A percentile compares a stretch with the other conserved stretches of the same genome.
These are phyloP conservation scores for Aleiodes leptofemur DNA, from an alignment of 2,888 invertebrate species.

Conservation along the genomic window DNA sequence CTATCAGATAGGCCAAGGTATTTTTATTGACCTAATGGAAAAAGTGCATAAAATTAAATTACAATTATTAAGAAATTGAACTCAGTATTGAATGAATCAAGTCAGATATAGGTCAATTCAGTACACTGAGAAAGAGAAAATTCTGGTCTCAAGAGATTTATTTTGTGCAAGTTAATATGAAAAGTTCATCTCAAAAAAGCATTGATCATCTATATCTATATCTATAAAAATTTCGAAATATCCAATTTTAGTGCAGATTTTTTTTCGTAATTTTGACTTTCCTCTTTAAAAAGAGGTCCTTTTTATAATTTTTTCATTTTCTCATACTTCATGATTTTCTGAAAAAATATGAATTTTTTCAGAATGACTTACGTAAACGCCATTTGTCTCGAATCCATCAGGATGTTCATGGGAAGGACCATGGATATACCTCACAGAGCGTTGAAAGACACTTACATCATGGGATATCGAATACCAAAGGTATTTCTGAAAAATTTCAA, in stretches of 20 bases:
- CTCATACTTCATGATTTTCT: not conserved
- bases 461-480: slow-evolving; percentile 87
- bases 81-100: too few relatives aligned
- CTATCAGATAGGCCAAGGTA: slow-evolving; percentile 84
- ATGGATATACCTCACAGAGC: slow-evolving; percentile 90
- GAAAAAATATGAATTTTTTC: slow-evolving; percentile 62
- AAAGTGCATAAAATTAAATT: too few relatives aligned
- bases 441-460: slow-evolving; percentile 82
- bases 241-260: not conserved
- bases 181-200: too few relatives aligned
- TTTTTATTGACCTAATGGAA: not conserved
- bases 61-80: too few relatives aligned
- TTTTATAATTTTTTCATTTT: too few relatives aligned
- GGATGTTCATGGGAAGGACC: slow-evolving; percentile 88
- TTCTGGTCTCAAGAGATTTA: too few relatives aligned
- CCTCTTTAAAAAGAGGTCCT: too few relatives aligned
- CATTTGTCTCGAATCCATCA: slow-evolving; percentile 84
- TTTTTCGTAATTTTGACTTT: too few relatives aligned
- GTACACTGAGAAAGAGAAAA: too few relatives aligned
- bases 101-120: too few relatives aligned
- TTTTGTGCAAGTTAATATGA: too few relatives aligned
- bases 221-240: not conserved
- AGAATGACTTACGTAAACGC: slow-evolving; percentile 90
- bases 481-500: slow-evolving; percentile 73
- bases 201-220: too few relatives aligned